These are phyloP conservation scores for Dendrocincla tyrannina DNA, from an alignment of 2,797 vertebrate species.

Conservation along the genomic window DNA sequence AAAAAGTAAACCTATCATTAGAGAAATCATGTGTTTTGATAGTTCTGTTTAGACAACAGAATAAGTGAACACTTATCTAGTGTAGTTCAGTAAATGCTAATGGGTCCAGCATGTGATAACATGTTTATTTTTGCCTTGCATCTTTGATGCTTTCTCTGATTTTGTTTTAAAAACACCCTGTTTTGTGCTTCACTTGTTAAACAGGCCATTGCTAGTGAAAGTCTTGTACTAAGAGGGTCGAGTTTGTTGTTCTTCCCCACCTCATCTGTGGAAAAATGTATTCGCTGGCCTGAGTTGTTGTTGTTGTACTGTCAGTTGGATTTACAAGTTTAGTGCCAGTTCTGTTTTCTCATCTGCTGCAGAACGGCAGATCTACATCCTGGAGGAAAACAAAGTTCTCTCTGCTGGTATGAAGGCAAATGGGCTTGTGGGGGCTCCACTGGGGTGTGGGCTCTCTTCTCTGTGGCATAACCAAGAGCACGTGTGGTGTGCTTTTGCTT, in stretches of 20 bases:
- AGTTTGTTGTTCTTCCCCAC: not conserved
- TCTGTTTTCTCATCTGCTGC: not conserved
- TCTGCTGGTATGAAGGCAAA: not conserved
- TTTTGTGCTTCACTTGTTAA: not conserved
- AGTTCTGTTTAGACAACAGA: slow-evolving; percentile 28
- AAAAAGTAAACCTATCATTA: slow-evolving; percentile 18
- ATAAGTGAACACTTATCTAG: slow-evolving; percentile 5
- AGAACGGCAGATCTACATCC: not conserved
- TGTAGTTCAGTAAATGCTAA: not conserved
- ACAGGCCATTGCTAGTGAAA: not conserved
- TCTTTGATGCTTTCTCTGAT: slow-evolving; percentile 8
- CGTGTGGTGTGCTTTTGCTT: not conserved
- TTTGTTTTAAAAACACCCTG: not conserved
- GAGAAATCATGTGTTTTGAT: slow-evolving; percentile 41
- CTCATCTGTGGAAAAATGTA: not conserved
- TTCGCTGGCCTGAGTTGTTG: not conserved
- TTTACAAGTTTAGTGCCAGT: not conserved
- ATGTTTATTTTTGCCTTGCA: slow-evolving; percentile 27
- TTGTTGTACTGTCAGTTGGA: not conserved
- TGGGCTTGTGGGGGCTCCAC: not conserved
- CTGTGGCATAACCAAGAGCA: not conserved
- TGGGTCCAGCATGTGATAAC: not conserved
- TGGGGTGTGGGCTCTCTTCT: not conserved
- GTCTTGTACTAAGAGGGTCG: not conserved
- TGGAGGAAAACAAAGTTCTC: not conserved